Base-by-base conservation (phyloP, 2,113 vertebrate genomes). In the Scytalopus superciliaris region DNA sequence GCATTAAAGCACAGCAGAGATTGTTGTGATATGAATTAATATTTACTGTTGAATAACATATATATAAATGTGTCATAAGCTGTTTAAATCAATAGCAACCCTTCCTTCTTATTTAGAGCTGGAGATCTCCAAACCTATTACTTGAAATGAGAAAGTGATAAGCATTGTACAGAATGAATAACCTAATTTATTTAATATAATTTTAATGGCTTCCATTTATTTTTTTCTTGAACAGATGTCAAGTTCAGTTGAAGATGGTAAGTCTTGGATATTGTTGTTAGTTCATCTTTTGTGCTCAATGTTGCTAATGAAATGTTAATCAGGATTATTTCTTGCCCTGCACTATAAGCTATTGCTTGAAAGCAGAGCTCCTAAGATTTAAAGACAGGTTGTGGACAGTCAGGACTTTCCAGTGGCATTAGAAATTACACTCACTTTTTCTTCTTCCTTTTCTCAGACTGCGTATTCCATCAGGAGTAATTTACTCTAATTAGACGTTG, bases 401-500 rank as follows among this genome's bases (percentile, higher is more conserved):
- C 79, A 76, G 90, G 94, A 85, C 84, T 79, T 97, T 95, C 93
- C 87, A 50, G 44, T 95, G 92, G 95, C 97, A 94, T 82, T 92
- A 93, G 84, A 98, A 97, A 98, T 97, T 97, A 96, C 96, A 96
- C 73, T 97, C 92, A 45, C 82, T 96, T 92, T 96, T 95, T 90
- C 56, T 96, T 96, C 81, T 72, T 76, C 88, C 80, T 94, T 96
- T 95, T 94, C 93, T 87, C 88, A 94, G 93, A 95, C 94, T 81
- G 59, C 87, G 97, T 96, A 97, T 97, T 98, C 97, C 96, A 96
- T 87, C 94, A 97, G 95, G 97, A 95, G 84, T 96, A 96, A 97
- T 98, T 98, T 97, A 78, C 84, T 93, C 64, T 98, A 98, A 98
- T 98, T 97, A 97, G 90, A 89, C 93, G 45, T 44, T 95, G 62